Evolutionary conservation across 2,113 vertebrate genomes (phyloP), one percentile per base, ranked within the genome.

Genomic region (Aplodontia rufa): DNA sequence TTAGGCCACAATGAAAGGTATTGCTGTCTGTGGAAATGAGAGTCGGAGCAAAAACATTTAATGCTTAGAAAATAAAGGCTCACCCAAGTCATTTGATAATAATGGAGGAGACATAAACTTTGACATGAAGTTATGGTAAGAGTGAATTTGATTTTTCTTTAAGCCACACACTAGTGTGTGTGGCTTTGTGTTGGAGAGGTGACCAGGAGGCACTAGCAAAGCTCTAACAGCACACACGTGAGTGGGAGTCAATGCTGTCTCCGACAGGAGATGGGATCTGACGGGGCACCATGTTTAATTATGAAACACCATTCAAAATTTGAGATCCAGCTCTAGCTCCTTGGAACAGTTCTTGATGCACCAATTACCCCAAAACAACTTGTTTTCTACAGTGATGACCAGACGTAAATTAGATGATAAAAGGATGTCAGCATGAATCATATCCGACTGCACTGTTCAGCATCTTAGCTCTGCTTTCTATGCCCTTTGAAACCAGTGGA

Each of bases 381-480:
- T 87, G 28, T 10, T 95, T 84, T 94, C 53, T 96, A 7, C n/a
- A 75, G 66, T 79, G 88, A 80, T 91, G 81, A 94, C 76, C 16
- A 90, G 71, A 86, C 4, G 19, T 88, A 86, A 49, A 74, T n/a
- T 89, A 96, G 62, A 72, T 72, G 40, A 62, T 83, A 13, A 83
- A 84, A 75, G 87, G 30, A 87, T 24, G 37, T 88, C 45, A 86
- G 68, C 62, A 47, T 47, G 20, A 35, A 72, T 90, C 16, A 6
- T 69, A 28, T 76, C 53, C 64, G n/a, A 64, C 58, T 86, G 12
- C 30, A 66, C 45, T n/a, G 58, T 62, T 96, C 5, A 17, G 8
- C 45, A 49, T 87, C 86, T 76, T 60, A 64, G 68, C 13, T 55
- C 30, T 45, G 17, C 24, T 17, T 35, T 80, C 42, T 68, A 0